Percentiles rank a stretch among this genome's conserved stretches.
Evolutionary conservation across 2,888 invertebrate genomes (phyloP).

Genomic region (Sinhomidia bicolor): DNA sequence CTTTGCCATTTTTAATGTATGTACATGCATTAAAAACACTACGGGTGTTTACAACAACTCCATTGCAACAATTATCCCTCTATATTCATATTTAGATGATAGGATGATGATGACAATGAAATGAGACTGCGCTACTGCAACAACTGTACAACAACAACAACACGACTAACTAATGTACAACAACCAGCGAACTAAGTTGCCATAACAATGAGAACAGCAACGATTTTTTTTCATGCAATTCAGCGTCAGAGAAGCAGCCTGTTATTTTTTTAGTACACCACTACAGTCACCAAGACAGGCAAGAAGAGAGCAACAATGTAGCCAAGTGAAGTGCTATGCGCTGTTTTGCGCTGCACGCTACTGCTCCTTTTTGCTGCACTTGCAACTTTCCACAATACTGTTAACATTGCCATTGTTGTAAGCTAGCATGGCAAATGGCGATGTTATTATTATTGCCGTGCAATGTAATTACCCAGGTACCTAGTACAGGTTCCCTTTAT

Average conservation of each 20-base stretch:
- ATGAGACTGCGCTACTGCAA: neutral
- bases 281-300: neutral
- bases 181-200: neutral
- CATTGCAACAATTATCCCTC: slow-evolving; percentile 19
- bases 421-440: neutral
- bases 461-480: neutral
- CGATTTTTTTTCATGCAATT: too few species aligned
- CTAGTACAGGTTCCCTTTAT: neutral
- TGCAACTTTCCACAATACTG: slow-evolving; percentile 11
- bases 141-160: neutral
- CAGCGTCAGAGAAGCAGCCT: neutral
- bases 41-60: neutral
- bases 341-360: neutral
- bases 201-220: neutral
- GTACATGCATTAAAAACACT: slow-evolving; percentile 41
- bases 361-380: neutral
- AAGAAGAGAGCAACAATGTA: slow-evolving; percentile 18
- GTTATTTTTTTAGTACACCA: neutral
- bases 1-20: slow-evolving; percentile 5
- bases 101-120: slow-evolving; percentile 9
- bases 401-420: neutral
- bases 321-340: neutral
- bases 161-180: too few species aligned
- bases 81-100: neutral
- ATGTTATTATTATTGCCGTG: neutral